Conservation (phyloP, 2,797 vertebrate genomes). For the Caiman crocodilus region DNA sequence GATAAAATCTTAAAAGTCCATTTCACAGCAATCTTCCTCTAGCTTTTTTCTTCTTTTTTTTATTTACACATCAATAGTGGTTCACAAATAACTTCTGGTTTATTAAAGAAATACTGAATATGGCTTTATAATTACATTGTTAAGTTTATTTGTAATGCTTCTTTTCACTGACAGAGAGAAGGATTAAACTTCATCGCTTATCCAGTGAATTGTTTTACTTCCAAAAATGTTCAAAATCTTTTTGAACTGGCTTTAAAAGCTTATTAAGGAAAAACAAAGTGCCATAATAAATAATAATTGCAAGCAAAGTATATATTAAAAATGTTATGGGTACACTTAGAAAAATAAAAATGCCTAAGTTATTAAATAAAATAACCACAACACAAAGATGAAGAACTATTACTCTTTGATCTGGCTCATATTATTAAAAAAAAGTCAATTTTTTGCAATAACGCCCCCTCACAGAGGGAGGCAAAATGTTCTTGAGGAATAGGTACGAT, state of each 20-base stretch:
- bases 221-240: conserved; percentile 64
- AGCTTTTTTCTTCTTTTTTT: conserved; percentile 50
- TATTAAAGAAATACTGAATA: conserved; percentile 78
- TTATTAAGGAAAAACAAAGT: conserved; percentile 70
- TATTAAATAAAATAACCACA: conserved; percentile 77
- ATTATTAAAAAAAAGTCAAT: conserved; percentile 70
- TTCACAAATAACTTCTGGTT: conserved; percentile 75
- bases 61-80: conserved; percentile 69
- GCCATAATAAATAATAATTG: conserved; percentile 78
- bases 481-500: conserved; percentile 76
- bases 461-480: conserved; percentile 81
- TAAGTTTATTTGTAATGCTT: conserved; percentile 73
- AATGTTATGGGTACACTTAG: conserved; percentile 72
- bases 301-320: conserved; percentile 78
- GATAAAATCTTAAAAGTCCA: conserved; percentile 71
- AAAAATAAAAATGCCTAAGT: conserved; percentile 78
- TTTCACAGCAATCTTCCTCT: conserved; percentile 72
- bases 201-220: conserved; percentile 68
- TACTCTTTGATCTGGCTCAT: conserved; percentile 74
- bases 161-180: conserved; percentile 71
- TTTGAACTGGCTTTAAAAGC: conserved; percentile 69
- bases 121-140: conserved; percentile 82
- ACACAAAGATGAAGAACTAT: conserved; percentile 72
- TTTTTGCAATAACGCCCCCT: conserved; percentile 79
- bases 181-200: conserved; percentile 57